Evolutionary conservation across 1,140 invertebrate species (phyloP).

Genomic region (Nephila pilipes): DNA sequence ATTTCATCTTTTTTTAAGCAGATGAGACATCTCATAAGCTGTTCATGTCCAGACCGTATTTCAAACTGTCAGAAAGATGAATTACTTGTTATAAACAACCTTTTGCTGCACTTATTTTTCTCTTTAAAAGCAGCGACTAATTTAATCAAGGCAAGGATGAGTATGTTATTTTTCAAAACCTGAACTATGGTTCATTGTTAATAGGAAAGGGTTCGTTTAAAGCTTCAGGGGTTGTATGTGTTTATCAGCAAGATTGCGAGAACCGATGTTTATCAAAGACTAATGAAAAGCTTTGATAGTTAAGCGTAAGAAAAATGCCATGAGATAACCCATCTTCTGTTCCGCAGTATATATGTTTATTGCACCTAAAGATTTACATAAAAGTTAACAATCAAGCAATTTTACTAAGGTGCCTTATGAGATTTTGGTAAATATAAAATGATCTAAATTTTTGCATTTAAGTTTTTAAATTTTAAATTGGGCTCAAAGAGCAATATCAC

Average conservation of each 20-base stretch:
- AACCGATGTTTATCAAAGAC: too few species aligned
- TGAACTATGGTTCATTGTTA: not conserved
- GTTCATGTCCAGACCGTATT: slow-evolving; percentile 32
- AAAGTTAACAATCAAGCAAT: too few species aligned
- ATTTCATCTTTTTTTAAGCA: slow-evolving; percentile 31
- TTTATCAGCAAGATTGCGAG: not conserved
- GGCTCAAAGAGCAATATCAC: too few species aligned
- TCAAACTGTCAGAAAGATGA: slow-evolving; percentile 57
- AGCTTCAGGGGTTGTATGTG: not conserved
- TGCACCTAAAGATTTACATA: too few species aligned
- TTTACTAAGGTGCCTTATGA: too few species aligned
- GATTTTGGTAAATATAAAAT: too few species aligned
- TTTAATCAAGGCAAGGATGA: slow-evolving; percentile 31
- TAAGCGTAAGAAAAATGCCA: too few species aligned
- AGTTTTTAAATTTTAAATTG: too few species aligned
- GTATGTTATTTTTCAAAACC: not conserved
- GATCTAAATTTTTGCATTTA: too few species aligned
- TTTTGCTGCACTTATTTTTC: slow-evolving; percentile 28
- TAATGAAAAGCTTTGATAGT: too few species aligned
- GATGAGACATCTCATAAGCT: slow-evolving; percentile 9
- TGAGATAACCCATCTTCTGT: too few species aligned
- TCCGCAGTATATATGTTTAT: too few species aligned
- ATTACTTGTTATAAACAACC: not conserved
- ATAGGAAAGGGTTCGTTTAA: not conserved
- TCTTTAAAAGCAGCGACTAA: slow-evolving; percentile 12